Evolutionary conservation across 2,888 invertebrate genomes (phyloP).

Genomic region (Perizoma affinitatum): DNA sequence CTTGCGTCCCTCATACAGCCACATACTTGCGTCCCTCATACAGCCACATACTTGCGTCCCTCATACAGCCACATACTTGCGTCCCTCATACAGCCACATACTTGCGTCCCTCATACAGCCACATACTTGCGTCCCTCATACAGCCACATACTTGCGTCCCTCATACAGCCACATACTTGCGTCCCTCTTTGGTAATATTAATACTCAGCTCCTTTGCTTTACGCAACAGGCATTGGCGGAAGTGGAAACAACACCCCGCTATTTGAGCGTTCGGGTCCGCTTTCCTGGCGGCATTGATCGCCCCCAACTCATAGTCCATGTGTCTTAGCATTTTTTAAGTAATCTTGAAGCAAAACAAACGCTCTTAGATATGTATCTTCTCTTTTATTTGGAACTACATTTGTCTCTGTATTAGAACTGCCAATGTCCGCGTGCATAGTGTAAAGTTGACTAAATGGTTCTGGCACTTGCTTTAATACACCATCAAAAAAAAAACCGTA

Average conservation of each 20-base stretch:
- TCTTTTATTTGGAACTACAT: neutral
- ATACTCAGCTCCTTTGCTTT: slow-evolving; percentile 10
- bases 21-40: no score
- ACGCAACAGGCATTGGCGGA: slow-evolving; percentile 10
- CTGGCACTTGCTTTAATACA: slow-evolving; percentile 2
- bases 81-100: no score
- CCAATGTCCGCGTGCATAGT: slow-evolving; percentile 3
- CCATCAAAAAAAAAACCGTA: slow-evolving; percentile 2
- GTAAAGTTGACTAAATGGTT: slow-evolving; percentile 2
- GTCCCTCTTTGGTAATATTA: slow-evolving; percentile 8
- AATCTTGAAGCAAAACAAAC: slow-evolving; percentile 2
- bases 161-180: no score
- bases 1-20: no score
- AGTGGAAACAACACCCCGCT: slow-evolving; percentile 1
- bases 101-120: no score
- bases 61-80: no score
- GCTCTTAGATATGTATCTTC: neutral
- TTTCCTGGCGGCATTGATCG: no score
- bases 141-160: no score
- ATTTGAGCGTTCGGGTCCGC: slow-evolving; percentile 2
- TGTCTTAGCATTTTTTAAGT: slow-evolving; percentile 1
- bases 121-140: no score
- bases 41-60: no score
- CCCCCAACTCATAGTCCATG: no score
- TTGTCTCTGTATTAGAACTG: neutral